Evolutionary conservation across 2,113 vertebrate genomes (phyloP).

Genomic region (Orycteropus afer): DNA sequence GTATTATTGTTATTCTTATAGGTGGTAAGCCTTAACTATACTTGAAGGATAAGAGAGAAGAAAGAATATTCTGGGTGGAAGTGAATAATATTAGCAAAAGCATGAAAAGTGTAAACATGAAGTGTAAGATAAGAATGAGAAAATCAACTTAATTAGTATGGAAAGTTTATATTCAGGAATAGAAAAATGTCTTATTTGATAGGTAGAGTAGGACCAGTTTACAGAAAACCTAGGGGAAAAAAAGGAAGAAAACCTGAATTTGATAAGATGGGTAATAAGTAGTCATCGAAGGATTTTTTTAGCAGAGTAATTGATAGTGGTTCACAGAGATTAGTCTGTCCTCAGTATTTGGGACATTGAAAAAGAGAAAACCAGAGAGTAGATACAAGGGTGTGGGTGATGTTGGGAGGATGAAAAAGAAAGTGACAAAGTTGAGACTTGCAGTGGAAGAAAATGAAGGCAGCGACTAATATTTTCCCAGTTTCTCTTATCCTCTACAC

Average conservation of each 20-base stretch:
- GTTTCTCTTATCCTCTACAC: background rate
- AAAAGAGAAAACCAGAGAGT: background rate
- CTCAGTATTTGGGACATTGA: background rate
- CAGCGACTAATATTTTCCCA: background rate
- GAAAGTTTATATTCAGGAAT: background rate
- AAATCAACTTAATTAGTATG: background rate
- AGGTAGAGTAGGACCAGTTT: background rate
- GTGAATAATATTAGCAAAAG: background rate
- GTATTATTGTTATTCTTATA: background rate
- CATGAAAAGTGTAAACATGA: background rate
- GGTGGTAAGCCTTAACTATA: background rate
- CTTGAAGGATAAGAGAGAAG: background rate
- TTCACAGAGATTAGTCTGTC: background rate
- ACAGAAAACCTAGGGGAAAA: background rate
- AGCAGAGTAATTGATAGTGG: background rate
- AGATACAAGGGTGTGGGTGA: background rate
- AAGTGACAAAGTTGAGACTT: background rate
- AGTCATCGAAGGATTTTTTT: background rate
- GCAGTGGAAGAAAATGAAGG: background rate
- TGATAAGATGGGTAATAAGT: background rate
- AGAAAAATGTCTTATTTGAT: background rate
- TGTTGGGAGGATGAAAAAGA: background rate
- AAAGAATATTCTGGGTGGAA: background rate
- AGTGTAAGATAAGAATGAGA: background rate
- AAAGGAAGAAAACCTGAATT: background rate